A percentile compares a stretch with the other conserved stretches of the same genome.
These are phyloP conservation scores for Hemiscyllium ocellatum DNA, from an alignment of 2,113 vertebrate genomes.

Conservation along the genomic window DNA sequence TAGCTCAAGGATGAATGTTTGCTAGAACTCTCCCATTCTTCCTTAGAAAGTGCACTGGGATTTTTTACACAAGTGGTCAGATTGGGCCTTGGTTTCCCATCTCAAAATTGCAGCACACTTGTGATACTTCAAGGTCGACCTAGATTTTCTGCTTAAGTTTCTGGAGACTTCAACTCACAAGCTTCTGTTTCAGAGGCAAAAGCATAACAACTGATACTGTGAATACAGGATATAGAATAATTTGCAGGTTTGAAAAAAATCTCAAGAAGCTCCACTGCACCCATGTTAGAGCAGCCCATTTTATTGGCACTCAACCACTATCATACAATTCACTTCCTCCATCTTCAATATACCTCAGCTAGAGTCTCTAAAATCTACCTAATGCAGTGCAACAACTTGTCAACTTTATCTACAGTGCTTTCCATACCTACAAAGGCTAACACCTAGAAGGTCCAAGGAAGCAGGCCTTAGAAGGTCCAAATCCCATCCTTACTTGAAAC, in stretches of 20 bases:
- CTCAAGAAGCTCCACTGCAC: not conserved
- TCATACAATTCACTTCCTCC: not conserved
- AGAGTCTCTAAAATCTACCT: not conserved
- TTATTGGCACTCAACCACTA: not conserved
- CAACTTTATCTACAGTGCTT: not conserved
- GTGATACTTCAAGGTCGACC: not conserved
- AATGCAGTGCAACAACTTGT: not conserved
- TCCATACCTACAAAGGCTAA: not conserved
- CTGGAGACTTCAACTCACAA: not conserved
- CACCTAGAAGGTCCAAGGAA: not conserved
- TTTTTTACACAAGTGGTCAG: no score
- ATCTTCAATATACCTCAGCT: not conserved
- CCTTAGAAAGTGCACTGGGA: not conserved
- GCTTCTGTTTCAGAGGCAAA: not conserved
- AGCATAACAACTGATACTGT: not conserved
- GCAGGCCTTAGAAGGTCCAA: not conserved
- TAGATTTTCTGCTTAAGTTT: not conserved
- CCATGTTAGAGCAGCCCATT: not conserved
- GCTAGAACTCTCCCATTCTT: not conserved
- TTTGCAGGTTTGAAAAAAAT: not conserved
- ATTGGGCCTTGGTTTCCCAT: not conserved
- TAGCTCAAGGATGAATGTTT: no score
- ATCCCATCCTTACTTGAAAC: not conserved
- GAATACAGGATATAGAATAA: no score
- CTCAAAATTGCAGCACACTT: not conserved